phyloP scores from a whole-genome alignment of 2,888 invertebrate species.

The Drosophila ezoana region DNA sequence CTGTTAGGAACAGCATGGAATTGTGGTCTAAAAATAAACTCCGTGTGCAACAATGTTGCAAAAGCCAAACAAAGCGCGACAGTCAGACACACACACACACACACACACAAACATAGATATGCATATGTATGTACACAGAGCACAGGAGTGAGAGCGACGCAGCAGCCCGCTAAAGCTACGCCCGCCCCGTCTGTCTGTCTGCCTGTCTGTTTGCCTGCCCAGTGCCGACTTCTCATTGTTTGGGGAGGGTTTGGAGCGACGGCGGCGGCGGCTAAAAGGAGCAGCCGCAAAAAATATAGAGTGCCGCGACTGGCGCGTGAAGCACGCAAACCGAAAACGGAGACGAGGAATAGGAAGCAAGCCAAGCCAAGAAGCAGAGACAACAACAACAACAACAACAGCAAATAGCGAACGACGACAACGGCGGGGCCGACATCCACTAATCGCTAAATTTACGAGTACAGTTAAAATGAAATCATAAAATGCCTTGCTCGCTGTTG shows the following conservation, averaged over 20 bases:
- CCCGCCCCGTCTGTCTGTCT: constrained; percentile 21
- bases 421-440: constrained; percentile 46
- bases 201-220: constrained; percentile 51
- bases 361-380: constrained; percentile 37
- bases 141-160: constrained; percentile 16
- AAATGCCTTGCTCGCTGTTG: constrained; percentile 55
- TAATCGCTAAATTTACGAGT: constrained; percentile 81
- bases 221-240: constrained; percentile 64
- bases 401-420: constrained; percentile 19
- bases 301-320: constrained; percentile 69
- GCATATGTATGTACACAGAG: background rate
- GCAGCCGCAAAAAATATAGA: constrained; percentile 64
- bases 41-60: constrained; percentile 74
- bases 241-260: constrained; percentile 57
- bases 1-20: constrained; percentile 68
- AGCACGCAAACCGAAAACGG: constrained; percentile 62
- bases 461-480: constrained; percentile 80
- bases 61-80: constrained; percentile 66
- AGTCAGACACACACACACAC: constrained; percentile 26
- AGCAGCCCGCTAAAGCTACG: constrained; percentile 27
- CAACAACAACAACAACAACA: constrained; percentile 24
- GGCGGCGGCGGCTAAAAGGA: constrained; percentile 64
- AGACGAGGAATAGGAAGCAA: constrained; percentile 21
- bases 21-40: constrained; percentile 76
- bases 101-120: constrained; percentile 7